Base-by-base conservation (phyloP, 2,797 vertebrate species). In the Percopsis omiscomaycus region DNA sequence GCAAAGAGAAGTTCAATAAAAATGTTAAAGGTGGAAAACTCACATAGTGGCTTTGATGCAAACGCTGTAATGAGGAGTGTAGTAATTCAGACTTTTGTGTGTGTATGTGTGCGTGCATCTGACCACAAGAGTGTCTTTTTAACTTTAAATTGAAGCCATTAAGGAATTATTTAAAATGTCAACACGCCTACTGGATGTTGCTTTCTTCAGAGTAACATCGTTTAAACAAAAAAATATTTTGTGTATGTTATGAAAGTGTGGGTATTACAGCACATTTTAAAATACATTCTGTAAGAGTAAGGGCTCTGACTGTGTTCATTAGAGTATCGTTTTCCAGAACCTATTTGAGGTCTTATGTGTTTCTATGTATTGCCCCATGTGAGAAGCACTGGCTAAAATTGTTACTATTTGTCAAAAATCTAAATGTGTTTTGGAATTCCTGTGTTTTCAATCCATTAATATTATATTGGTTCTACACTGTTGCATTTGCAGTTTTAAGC, bases 121-220 rank as follows among this genome's bases (percentile, higher is more conserved):
- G 50, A 82, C 69, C 48, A 61, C 69, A 58, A 56, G 69, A 72
- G 70, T 81, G 73, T 86, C 68, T 72, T 64, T 75, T 54, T 71
- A 53, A 71, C 72, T 56, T 68, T 49, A 71, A 48, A 22, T 61
- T 15, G 80, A 78, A 87, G 86, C 86, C 85, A 86, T 84, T 80
- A 22, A 22, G 22, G 22, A 22, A 22, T 22, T 1, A 66, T 61
- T 71, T 50, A 51, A 52, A 66, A 61, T 37, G 9, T 6, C 32
- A 37, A 28, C 66, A 70, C 52, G 49, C 64, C 47, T 47, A 50
- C 28, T 55, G 59, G 68, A 70, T 14, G n/a, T 57, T 61, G 61
- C 66, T 57, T 55, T 64, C 71, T 60, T 60, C 6, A 22, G 29
- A 58, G 73, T 69, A 61, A 59, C 3, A 1, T 32, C 44, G 67